Conservation (phyloP, 2,888 invertebrate species). For the Diplazon laetatorius region DNA sequence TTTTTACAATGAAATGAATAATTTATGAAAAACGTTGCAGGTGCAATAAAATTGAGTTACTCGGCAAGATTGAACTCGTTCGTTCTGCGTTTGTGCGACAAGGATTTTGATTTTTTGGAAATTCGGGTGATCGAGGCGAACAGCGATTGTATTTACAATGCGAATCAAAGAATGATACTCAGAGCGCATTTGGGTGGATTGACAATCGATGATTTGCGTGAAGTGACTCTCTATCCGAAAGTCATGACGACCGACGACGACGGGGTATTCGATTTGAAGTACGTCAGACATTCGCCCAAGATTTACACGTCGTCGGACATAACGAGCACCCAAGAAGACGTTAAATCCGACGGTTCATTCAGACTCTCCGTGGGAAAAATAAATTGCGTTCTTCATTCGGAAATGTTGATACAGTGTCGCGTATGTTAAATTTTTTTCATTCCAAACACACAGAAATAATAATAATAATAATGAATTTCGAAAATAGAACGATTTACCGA, state of each 20-base stretch:
- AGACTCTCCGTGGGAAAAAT: slow-evolving; percentile 88
- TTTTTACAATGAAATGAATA: too few species aligned
- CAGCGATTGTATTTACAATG: slow-evolving; percentile 90
- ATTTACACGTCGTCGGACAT: slow-evolving; percentile 83
- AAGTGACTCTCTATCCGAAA: slow-evolving; percentile 90
- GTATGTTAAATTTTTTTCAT: slow-evolving; percentile 80
- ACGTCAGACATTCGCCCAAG: slow-evolving; percentile 87
- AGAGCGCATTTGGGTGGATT: slow-evolving; percentile 87
- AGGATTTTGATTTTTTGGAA: slow-evolving; percentile 88
- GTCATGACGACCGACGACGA: slow-evolving; percentile 91
- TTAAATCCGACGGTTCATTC: slow-evolving; percentile 88
- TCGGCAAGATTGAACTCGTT: slow-evolving; percentile 86
- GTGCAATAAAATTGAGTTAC: slow-evolving; percentile 84
- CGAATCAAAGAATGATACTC: slow-evolving; percentile 90
- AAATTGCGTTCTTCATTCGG: slow-evolving; percentile 88
- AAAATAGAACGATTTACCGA: too few species aligned
- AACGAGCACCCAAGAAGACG: slow-evolving; percentile 82
- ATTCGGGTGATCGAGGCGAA: slow-evolving; percentile 87
- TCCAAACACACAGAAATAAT: too few species aligned
- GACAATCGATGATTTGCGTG: slow-evolving; percentile 88
- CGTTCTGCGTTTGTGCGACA: slow-evolving; percentile 87
- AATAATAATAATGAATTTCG: too few species aligned
- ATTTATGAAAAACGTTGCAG: too few species aligned
- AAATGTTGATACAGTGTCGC: slow-evolving; percentile 86
- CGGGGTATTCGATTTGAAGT: slow-evolving; percentile 91